phyloP scores from a whole-genome alignment of 2,888 invertebrate species.

The Glyphotaelius pellucidus region DNA sequence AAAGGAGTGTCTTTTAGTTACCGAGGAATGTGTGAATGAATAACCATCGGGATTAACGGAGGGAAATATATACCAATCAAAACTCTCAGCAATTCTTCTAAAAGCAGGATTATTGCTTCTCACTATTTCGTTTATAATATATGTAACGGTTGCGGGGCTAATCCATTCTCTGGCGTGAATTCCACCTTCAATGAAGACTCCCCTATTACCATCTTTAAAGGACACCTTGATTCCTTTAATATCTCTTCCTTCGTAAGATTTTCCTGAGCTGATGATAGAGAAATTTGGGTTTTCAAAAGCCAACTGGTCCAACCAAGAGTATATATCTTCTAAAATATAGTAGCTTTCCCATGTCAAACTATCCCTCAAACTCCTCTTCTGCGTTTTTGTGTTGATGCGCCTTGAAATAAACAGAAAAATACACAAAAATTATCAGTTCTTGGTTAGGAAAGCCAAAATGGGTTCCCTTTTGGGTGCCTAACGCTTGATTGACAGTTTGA shows the following conservation, averaged over 20 bases:
- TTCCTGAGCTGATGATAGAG: slow-evolving; percentile 76
- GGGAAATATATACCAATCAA: slow-evolving; percentile 87
- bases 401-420: background rate
- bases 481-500: too few relatives aligned
- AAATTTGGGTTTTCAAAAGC: slow-evolving; percentile 75
- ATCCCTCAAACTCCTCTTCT: background rate
- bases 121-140: slow-evolving; percentile 83
- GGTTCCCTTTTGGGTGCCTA: too few relatives aligned
- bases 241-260: slow-evolving; percentile 78
- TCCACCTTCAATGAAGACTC: slow-evolving; percentile 81
- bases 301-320: slow-evolving; percentile 78
- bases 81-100: slow-evolving; percentile 79
- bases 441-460: too few relatives aligned
- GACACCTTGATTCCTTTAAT: slow-evolving; percentile 78
- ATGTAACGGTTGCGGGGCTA: slow-evolving; percentile 82
- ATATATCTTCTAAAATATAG: slow-evolving; percentile 78
- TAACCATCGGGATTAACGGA: slow-evolving; percentile 87
- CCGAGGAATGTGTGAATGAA: slow-evolving; percentile 79
- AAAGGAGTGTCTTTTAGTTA: slow-evolving; percentile 70
- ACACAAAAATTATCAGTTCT: too few relatives aligned
- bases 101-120: slow-evolving; percentile 78
- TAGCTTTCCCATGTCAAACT: slow-evolving; percentile 79
- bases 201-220: slow-evolving; percentile 73
- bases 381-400: background rate
- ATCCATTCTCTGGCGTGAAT: slow-evolving; percentile 86